Percentiles rank a stretch among this genome's conserved stretches.
These are phyloP conservation scores for Lasius platythorax DNA, from an alignment of 2,888 invertebrate species.

Conservation along the genomic window DNA sequence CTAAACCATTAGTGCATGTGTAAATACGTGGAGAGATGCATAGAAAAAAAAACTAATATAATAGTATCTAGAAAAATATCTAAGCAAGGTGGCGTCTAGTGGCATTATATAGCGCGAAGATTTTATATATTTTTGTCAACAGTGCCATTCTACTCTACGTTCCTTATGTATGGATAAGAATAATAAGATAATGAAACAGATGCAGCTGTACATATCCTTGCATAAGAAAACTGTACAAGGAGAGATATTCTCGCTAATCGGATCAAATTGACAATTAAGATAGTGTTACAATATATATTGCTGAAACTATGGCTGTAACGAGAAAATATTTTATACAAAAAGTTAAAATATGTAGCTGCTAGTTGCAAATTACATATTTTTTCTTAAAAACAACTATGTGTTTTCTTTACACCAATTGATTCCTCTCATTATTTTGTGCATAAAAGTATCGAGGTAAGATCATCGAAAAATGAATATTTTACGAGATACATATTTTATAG, in stretches of 20 bases:
- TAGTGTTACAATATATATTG: background rate
- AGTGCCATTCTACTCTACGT: background rate
- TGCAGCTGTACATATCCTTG: background rate
- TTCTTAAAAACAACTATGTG: too few relatives aligned
- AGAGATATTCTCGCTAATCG: background rate
- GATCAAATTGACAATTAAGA: background rate
- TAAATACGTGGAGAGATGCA: conserved; percentile 73
- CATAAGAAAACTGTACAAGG: background rate
- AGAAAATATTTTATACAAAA: too few relatives aligned
- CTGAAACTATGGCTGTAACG: too few relatives aligned
- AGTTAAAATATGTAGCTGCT: too few relatives aligned
- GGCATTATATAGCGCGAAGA: conserved; percentile 53
- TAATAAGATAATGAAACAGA: background rate
- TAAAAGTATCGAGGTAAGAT: too few relatives aligned
- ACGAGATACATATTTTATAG: too few relatives aligned
- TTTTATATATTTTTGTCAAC: background rate
- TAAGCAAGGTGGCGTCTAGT: conserved; percentile 74
- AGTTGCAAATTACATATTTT: too few relatives aligned
- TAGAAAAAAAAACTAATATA: conserved; percentile 68
- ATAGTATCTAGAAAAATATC: conserved; percentile 66
- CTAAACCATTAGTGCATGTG: conserved; percentile 75
- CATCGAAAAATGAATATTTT: too few relatives aligned
- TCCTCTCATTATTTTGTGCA: too few relatives aligned
- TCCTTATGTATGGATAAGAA: background rate
- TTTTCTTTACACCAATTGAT: too few relatives aligned